phyloP scores from a whole-genome alignment of 2,888 invertebrate species.

The Drosophila algonquin region DNA sequence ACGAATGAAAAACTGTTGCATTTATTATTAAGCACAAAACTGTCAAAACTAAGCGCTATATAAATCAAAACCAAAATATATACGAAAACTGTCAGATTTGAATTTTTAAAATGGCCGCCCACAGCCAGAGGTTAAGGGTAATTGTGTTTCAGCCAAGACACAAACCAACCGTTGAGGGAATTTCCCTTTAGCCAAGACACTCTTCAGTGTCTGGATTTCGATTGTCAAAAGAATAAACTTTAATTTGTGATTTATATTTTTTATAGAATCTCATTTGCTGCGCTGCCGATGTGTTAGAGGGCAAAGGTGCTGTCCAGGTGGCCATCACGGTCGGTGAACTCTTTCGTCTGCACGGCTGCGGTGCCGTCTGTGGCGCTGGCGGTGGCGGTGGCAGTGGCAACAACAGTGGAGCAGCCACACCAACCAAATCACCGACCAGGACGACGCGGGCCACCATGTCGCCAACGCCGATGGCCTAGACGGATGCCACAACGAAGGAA shows the following conservation, averaged over 20 bases:
- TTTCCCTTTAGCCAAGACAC: neutral
- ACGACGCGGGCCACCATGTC: constrained; percentile 79
- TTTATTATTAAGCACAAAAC: constrained; percentile 62
- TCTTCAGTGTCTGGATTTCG: neutral
- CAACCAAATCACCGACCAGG: constrained; percentile 81
- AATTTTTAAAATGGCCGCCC: too few species aligned
- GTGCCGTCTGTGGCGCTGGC: constrained; percentile 28
- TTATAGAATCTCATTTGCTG: constrained; percentile 93
- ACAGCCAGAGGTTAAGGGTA: neutral
- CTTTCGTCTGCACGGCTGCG: constrained; percentile 87
- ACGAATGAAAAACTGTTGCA: constrained; percentile 52
- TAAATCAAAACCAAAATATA: constrained; percentile 53
- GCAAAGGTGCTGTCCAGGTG: constrained; percentile 93
- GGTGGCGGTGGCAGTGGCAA: constrained; percentile 57
- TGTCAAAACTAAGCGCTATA: constrained; percentile 47
- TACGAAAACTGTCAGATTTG: constrained; percentile 19
- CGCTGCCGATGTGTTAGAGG: constrained; percentile 95
- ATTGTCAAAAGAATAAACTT: constrained; percentile 12
- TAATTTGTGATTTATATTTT: constrained; percentile 83
- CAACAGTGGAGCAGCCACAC: constrained; percentile 66
- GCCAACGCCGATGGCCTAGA: constrained; percentile 80
- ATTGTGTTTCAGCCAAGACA: constrained; percentile 31
- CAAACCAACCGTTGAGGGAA: constrained; percentile 1
- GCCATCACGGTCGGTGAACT: constrained; percentile 95
- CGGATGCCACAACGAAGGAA: neutral